Evolutionary conservation across 2,113 vertebrate species (phyloP).

Genomic region (Scomber colias): DNA sequence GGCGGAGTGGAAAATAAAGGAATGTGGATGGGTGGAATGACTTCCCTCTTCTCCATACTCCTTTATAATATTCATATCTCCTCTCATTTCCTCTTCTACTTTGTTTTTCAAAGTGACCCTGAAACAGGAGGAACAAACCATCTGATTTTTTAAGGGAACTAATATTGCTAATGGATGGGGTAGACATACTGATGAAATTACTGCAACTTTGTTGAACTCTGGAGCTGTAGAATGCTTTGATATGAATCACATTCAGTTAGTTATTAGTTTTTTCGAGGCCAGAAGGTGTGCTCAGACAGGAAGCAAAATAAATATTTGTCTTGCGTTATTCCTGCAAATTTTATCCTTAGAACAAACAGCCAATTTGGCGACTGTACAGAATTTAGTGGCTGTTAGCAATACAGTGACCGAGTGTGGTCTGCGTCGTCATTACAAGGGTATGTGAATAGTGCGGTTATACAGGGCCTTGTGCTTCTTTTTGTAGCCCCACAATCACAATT

Average conservation of each 20-base stretch:
- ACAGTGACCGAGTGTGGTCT: too few species aligned
- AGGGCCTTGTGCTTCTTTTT: too few species aligned
- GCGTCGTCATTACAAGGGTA: too few species aligned
- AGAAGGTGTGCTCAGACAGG: background rate
- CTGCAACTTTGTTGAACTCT: background rate
- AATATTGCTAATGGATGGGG: constrained; percentile 28
- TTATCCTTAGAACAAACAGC: too few species aligned
- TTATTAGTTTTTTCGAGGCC: background rate
- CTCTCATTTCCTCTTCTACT: constrained; percentile 67
- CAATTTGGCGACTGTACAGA: too few species aligned
- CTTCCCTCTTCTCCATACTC: constrained; percentile 73
- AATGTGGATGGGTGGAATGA: constrained; percentile 78
- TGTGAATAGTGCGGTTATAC: too few species aligned
- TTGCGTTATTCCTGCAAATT: too few species aligned
- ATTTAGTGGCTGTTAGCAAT: too few species aligned
- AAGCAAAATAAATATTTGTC: background rate
- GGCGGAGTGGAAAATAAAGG: constrained; percentile 86
- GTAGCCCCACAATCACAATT: too few species aligned
- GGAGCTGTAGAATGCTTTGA: too few species aligned
- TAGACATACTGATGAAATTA: background rate
- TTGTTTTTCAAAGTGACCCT: constrained; percentile 73
- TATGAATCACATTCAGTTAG: background rate
- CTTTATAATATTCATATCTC: constrained; percentile 78
- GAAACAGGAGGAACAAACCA: constrained; percentile 32
- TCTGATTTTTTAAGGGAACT: constrained; percentile 14